Evolutionary conservation across 2,113 vertebrate genomes (phyloP), one percentile per base, ranked within the genome.

Genomic region (Corythaixoides concolor): DNA sequence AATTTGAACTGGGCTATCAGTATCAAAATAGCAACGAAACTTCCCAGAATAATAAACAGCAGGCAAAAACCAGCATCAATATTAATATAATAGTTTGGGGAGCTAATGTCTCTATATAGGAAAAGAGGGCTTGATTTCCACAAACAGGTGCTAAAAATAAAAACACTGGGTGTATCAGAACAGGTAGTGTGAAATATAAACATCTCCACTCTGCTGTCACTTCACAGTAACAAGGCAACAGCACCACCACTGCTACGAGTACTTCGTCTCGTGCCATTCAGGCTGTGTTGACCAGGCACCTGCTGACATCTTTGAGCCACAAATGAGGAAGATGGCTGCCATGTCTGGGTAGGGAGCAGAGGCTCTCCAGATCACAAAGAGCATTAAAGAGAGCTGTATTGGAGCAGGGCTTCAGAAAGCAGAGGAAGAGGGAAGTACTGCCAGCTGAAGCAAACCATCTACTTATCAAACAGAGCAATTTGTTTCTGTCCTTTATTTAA

Each of bases 321-420:
- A 62, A 6, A 43, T 2, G 15, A 63, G 23, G 33, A 94, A 77
- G n/a, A 37, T 11, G 16, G 63, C 24, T 50, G 53, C 14, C 49
- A 28, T 0, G 2, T 6, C 24, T 30, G 3, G 2, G 8, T 22
- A 15, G 10, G 17, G 4, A 49, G 17, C 28, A 81, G 7, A 26
- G 11, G 10, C 18, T 87, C 35, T 69, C 50, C 39, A 43, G n/a
- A 69, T 50, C n/a, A 75, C 50, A 49, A 43, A 66, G 12, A 49
- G 23, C 13, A 45, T 53, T n/a, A 15, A 20, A 62, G 33, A 66
- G 3, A 30, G 8, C 15, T 37, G 5, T 17, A 11, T 21, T 60
- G 26, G 30, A 62, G 22, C 15, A 59, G 15, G 14, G 14, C 33
- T 72, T 90, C 62, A 82, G n/a, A 55, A 72, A 53, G 39, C 1